These are phyloP conservation scores for Seriola aureovittata DNA, from an alignment of 2,113 vertebrate genomes.

Conservation along the genomic window DNA sequence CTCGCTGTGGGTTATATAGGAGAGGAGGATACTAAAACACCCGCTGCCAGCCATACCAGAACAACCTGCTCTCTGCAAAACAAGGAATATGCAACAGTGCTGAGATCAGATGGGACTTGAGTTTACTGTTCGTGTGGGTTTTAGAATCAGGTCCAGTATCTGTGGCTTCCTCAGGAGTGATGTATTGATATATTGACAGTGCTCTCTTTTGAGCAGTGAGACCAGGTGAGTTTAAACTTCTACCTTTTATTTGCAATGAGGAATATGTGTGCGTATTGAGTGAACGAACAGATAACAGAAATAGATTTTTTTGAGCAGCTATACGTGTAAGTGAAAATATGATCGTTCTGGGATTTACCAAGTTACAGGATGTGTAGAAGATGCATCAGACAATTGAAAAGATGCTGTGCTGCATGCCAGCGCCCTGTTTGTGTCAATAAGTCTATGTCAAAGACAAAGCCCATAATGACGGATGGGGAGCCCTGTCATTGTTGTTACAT, in stretches of 20 bases:
- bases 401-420: constrained; percentile 15
- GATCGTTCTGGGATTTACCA: not conserved
- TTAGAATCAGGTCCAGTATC: constrained; percentile 22
- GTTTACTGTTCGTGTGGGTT: constrained; percentile 13
- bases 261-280: not conserved
- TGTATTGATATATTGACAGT: constrained; percentile 2
- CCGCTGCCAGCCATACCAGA: constrained; percentile 50
- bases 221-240: constrained; percentile 11
- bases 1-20: constrained; percentile 26
- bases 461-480: constrained; percentile 59
- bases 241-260: not conserved
- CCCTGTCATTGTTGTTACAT: constrained; percentile 77
- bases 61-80: constrained; percentile 35
- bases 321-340: not conserved
- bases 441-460: constrained; percentile 65
- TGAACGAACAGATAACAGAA: not conserved
- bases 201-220: constrained; percentile 12
- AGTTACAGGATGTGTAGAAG: not conserved
- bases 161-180: not conserved
- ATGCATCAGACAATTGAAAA: constrained; percentile 25
- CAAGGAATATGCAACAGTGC: not conserved
- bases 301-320: not conserved
- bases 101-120: constrained; percentile 16
- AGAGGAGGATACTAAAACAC: constrained; percentile 39
- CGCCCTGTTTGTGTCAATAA: constrained; percentile 51